Evolutionary conservation across 2,113 vertebrate species (phyloP).

Genomic region (Acanthisitta chloris): DNA sequence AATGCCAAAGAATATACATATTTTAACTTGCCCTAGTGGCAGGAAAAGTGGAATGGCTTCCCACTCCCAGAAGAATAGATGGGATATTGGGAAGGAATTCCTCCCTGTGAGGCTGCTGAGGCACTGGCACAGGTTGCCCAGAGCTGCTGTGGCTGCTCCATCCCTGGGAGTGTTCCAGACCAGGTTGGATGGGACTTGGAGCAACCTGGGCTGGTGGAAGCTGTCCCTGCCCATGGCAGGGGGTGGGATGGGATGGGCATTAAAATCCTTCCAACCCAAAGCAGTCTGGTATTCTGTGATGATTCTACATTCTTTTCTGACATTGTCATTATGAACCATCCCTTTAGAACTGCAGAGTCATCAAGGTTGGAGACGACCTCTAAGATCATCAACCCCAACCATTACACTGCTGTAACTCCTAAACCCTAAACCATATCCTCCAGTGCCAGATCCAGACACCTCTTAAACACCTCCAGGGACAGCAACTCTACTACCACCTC

Average conservation of each 20-base stretch:
- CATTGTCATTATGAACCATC: rapidly evolving
- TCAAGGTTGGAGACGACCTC: no score
- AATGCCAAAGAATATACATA: rapidly evolving
- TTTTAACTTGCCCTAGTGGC: no score
- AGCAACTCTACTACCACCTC: no score
- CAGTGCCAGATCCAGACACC: no score
- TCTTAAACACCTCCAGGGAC: no score
- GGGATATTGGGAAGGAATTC: neutral
- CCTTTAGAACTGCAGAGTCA: no score
- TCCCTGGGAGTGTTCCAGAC: neutral
- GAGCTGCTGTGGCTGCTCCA: neutral
- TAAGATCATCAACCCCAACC: no score
- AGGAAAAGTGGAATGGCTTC: neutral
- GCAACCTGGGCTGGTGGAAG: neutral
- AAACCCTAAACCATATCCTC: no score
- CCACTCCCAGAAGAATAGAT: neutral
- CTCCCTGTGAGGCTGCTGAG: neutral
- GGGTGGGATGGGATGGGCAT: rapidly evolving
- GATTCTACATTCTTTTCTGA: no score
- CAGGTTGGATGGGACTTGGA: neutral
- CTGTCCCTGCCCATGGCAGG: neutral
- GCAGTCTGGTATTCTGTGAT: neutral
- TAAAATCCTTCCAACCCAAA: neutral
- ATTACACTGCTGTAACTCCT: no score
- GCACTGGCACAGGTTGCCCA: no score